phyloP scores from a whole-genome alignment of 2,888 invertebrate species.

The Thelaira solivaga region DNA sequence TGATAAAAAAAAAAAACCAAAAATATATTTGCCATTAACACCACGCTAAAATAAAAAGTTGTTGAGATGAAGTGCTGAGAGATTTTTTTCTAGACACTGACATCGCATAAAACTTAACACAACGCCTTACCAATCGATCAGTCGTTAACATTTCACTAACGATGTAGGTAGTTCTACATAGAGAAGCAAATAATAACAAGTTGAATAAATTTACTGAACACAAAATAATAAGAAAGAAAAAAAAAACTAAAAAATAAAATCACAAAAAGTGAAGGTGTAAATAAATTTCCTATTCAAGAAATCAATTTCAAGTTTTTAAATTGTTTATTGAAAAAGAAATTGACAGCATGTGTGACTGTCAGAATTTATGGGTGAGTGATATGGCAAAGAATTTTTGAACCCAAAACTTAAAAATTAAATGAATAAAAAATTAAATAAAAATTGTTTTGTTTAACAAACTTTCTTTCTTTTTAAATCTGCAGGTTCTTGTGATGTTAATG shows the following conservation, averaged over 20 bases:
- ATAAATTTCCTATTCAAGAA: neutral
- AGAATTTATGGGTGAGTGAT: conserved; percentile 59
- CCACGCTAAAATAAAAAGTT: conserved; percentile 43
- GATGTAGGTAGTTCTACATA: conserved; percentile 60
- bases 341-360: conserved; percentile 61
- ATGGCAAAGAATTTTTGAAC: conserved; percentile 10
- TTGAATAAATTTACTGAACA: conserved; percentile 56
- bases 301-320: neutral
- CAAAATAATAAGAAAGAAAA: neutral
- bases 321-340: neutral
- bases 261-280: conserved; percentile 39
- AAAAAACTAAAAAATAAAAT: neutral
- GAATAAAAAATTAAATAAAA: neutral
- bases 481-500: conserved; percentile 7
- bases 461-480: neutral
- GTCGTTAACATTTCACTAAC: conserved; percentile 68
- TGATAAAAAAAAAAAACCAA: conserved; percentile 14
- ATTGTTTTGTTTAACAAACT: neutral
- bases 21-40: conserved; percentile 59
- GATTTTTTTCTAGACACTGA: conserved; percentile 10
- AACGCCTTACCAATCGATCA: conserved; percentile 66
- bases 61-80: conserved; percentile 8
- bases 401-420: neutral
- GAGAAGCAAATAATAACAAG: neutral
- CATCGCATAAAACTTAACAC: conserved; percentile 68